Base-by-base conservation (phyloP, 2,888 invertebrate genomes). In the Agrilus biguttatus region DNA sequence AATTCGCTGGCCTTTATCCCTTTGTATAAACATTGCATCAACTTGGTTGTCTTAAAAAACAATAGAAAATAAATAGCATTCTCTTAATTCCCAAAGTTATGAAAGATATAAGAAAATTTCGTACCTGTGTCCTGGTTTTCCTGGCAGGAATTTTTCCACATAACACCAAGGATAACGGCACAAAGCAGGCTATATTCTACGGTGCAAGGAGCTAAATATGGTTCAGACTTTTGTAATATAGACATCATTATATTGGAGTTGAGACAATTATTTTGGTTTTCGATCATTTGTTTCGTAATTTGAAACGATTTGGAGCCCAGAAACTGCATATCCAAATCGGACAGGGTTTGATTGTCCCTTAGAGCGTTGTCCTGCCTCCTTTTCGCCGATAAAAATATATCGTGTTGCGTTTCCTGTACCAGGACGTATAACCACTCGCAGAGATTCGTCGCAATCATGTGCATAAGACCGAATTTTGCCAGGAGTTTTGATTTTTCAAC, bases 171-270 rank as follows among this genome's bases (percentile, higher is more conserved):
- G 50, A 90, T 81, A 28, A 89, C 91, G 19, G 91, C 89, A 57
- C 88, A 89, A 49, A 92, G 88, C 40, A 92, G 73, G 35, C 88
- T 88, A 68, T 91, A 92, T 66, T 92, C 91, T 54, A 92, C 88
- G 39, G 77, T 78, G 66, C 90, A 90, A 0, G 92, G 91, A 59
- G 88, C 91, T 44, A 92, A 73, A 61, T 90, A 90, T 0, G 88
- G 87, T 47, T 52, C 52, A 3, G 52, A 39, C 44, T 53, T 55
- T 33, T 37, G 28, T 17, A 54, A 44, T 39, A 57, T 48, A 5
- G 54, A 46, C 13, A 51, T 47, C 47, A 55, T 53, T 21, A 57
- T 50, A 40, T 53, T 53, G n/a, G 53, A 51, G 21, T 44, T 44
- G 32, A 54, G 43, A 41, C 58, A 58, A 10, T 49, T 37, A 17